These are phyloP conservation scores for Melikaiella ostensackeni DNA, from an alignment of 2,888 invertebrate species.

Conservation along the genomic window DNA sequence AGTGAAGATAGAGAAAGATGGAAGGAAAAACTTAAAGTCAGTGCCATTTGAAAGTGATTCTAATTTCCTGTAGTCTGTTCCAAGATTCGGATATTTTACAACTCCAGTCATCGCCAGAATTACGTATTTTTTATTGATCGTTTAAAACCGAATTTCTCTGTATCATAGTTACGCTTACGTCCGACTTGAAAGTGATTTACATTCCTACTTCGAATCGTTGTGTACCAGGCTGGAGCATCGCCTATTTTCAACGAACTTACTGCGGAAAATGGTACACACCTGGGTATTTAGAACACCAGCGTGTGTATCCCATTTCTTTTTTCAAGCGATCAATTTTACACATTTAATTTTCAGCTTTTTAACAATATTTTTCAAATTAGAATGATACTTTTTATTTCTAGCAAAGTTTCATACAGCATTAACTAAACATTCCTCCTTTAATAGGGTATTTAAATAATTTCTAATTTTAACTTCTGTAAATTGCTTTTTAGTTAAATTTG, in stretches of 20 bases:
- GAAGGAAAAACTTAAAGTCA: neutral
- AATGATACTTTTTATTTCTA: no score
- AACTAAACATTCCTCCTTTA: no score
- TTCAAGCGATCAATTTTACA: neutral
- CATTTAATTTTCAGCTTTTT: neutral
- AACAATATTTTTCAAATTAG: neutral
- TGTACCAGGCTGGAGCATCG: slow-evolving; percentile 22
- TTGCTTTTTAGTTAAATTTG: no score
- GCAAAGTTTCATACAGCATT: no score
- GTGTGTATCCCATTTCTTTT: slow-evolving; percentile 23
- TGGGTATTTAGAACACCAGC: slow-evolving; percentile 53
- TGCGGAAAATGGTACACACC: slow-evolving; percentile 50
- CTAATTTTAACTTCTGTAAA: no score
- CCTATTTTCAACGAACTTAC: slow-evolving; percentile 44
- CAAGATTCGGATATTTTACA: neutral
- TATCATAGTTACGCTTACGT: slow-evolving; percentile 2
- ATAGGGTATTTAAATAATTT: no score
- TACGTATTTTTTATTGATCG: slow-evolving; percentile 14
- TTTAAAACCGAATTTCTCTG: neutral
- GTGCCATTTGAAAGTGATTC: neutral
- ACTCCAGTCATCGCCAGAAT: neutral
- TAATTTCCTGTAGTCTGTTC: neutral
- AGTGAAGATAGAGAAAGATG: neutral
- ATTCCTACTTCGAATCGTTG: neutral
- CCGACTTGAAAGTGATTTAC: slow-evolving; percentile 9